Evolutionary conservation across 1,140 invertebrate genomes (phyloP), one percentile per base, ranked within the genome.

Genomic region (Pomacea maculata): DNA sequence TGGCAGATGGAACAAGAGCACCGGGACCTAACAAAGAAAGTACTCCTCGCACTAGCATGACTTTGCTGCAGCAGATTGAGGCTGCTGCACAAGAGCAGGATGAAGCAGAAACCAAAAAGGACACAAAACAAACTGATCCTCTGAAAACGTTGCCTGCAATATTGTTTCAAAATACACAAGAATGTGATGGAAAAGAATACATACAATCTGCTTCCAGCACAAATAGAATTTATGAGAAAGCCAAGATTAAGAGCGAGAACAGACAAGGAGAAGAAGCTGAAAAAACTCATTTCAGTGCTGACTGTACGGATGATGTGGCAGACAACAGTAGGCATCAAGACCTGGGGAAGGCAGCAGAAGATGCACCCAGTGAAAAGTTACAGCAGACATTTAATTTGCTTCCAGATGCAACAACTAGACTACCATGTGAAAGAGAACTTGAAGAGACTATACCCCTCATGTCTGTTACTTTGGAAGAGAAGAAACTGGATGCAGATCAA

Each of bases 51-150:
- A 34, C 65, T 19, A 78, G 77, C 77, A 17, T 78, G 77, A 67
- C 25, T 19, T 17, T 78, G 19, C 67, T 78, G 65, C 77, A 78
- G 77, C 34, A 78, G 54, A 78, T 78, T 25, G 77, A 78, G 70
- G 77, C 65, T 17, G 77, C 54, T 12, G 73, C 34, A 17, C 21
- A 64, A 10, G 54, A 76, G 57, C 17, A n/a, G 17, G 75, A 76
- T 15, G 61, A 78, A n/a, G 76, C 17, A 19, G 57, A 7, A 45
- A 45, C 34, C 68, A 71, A 14, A 45, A 14, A 14, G 68, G 68
- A 14, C 12, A 45, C 45, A 71, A 21, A 71, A 45, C 34, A 45
- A 45, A 14, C 25, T 45, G 45, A 14, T 11, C 45, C 68, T 34
- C 21, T 11, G 15, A 21, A 19, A 17, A 9, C 8, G 12, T 21